Evolutionary conservation across 2,113 vertebrate genomes (phyloP).

Genomic region (Sula dactylatra): DNA sequence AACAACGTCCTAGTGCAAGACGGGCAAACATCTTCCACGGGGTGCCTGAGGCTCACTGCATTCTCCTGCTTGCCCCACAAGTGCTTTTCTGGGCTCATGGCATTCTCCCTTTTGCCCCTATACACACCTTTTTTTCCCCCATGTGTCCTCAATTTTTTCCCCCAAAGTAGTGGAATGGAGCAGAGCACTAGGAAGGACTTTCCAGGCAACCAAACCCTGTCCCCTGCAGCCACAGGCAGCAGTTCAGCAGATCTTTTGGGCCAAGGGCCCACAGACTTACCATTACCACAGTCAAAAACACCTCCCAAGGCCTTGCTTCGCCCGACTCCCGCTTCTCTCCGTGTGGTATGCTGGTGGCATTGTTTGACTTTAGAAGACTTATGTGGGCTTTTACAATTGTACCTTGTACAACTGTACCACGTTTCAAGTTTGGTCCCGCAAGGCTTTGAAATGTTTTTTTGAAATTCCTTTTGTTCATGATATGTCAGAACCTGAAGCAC

Average conservation of each 20-base stretch:
- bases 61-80: not conserved
- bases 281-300: not conserved
- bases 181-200: not conserved
- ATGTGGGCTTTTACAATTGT: not conserved
- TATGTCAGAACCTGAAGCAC: not conserved
- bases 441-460: not conserved
- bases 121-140: not conserved
- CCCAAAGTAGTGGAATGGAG: not conserved
- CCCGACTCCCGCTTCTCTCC: not conserved
- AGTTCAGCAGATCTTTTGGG: not conserved
- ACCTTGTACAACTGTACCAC: not conserved
- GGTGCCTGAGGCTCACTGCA: not conserved
- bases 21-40: not conserved
- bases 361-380: not conserved
- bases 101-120: not conserved
- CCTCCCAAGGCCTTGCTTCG: not conserved
- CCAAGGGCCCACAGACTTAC: not conserved
- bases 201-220: not conserved
- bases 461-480: not conserved
- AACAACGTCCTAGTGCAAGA: not conserved
- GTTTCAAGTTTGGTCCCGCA: not conserved
- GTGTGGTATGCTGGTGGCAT: not conserved
- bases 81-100: not conserved
- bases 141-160: not conserved
- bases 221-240: not conserved